Percentiles rank a stretch among this genome's conserved stretches.
These are phyloP conservation scores for Nowickia ferox DNA, from an alignment of 2,888 invertebrate species.

Conservation along the genomic window DNA sequence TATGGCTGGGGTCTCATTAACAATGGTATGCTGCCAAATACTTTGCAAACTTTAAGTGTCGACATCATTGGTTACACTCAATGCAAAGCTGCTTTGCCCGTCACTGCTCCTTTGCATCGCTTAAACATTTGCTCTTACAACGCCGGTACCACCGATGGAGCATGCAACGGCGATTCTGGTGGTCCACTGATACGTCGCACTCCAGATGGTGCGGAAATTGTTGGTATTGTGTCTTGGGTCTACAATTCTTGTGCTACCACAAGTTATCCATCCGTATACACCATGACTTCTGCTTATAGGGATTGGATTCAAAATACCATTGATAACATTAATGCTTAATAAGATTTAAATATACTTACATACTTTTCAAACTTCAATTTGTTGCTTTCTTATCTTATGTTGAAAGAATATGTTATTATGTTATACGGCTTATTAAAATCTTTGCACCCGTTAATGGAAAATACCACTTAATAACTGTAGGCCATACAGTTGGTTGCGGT, in stretches of 20 bases:
- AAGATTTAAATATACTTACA: too few relatives aligned
- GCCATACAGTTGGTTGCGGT: too few relatives aligned
- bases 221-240: slow-evolving; percentile 85
- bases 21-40: slow-evolving; percentile 74
- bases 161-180: slow-evolving; percentile 83
- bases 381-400: too few relatives aligned
- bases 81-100: slow-evolving; percentile 75
- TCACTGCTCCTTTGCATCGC: slow-evolving; percentile 66
- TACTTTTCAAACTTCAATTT: too few relatives aligned
- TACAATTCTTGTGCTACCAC: slow-evolving; percentile 82
- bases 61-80: slow-evolving; percentile 73
- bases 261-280: slow-evolving; percentile 83
- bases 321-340: neutral
- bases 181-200: slow-evolving; percentile 78
- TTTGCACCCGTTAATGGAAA: too few relatives aligned
- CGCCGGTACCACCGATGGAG: slow-evolving; percentile 80
- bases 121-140: slow-evolving; percentile 78
- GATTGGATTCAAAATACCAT: slow-evolving; percentile 77
- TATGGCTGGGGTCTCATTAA: slow-evolving; percentile 80
- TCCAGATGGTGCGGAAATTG: slow-evolving; percentile 63
- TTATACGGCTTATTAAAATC: too few relatives aligned
- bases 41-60: slow-evolving; percentile 77
- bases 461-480: too few relatives aligned
- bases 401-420: too few relatives aligned
- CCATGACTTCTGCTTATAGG: slow-evolving; percentile 77